These are phyloP conservation scores for Desmodus rotundus DNA, from an alignment of 2,113 vertebrate species.

Conservation along the genomic window DNA sequence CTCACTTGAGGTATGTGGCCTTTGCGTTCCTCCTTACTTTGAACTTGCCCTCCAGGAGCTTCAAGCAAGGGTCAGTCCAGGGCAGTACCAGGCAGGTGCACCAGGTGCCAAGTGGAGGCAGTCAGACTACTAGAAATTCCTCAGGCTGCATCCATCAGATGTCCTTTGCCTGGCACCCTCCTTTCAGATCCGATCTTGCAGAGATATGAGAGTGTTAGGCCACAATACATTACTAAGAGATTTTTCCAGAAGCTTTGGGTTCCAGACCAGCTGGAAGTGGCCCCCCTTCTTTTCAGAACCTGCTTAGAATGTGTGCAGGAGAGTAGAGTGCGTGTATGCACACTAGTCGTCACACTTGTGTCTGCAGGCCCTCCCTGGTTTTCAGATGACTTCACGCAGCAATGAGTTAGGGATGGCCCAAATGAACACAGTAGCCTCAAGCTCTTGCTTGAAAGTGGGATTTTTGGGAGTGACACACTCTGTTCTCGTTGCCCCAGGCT, in stretches of 20 bases:
- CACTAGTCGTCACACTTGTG: fast-evolving
- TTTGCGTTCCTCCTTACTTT: fast-evolving
- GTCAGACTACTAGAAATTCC: fast-evolving
- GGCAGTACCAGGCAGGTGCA: neutral
- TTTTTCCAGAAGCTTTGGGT: neutral
- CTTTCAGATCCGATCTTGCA: neutral
- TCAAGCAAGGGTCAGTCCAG: neutral
- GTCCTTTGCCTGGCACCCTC: neutral
- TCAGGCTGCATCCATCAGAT: fast-evolving
- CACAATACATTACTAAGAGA: neutral
- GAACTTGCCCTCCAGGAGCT: neutral
- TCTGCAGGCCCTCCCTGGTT: too few species aligned
- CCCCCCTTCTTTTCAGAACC: neutral
- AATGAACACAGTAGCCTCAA: neutral
- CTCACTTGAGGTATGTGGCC: neutral
- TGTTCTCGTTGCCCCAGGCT: neutral
- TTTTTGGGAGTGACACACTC: neutral
- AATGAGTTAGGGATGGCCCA: neutral
- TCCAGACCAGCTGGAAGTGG: too few species aligned
- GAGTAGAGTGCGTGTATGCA: fast-evolving
- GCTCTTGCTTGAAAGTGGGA: neutral
- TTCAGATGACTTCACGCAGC: neutral
- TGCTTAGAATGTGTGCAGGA: neutral
- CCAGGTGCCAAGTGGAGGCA: neutral
- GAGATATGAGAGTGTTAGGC: neutral